Conservation (phyloP, 2,113 vertebrate species). For the Holacanthus passer region DNA sequence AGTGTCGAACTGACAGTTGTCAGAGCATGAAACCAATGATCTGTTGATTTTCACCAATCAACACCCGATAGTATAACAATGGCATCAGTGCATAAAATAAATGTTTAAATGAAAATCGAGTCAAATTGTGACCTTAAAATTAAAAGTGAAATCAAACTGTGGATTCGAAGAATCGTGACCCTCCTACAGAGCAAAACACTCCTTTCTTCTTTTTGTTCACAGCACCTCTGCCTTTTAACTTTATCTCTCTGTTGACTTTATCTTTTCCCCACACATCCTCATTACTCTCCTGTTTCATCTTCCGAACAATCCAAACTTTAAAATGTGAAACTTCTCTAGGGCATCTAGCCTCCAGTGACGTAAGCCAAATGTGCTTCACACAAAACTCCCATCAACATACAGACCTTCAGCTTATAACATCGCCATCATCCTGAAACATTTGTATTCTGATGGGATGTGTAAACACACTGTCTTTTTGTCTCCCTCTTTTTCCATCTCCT, state of each 20-base stretch:
- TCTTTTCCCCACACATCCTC: constrained; percentile 13
- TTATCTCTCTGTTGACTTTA: constrained; percentile 30
- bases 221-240: constrained; percentile 15
- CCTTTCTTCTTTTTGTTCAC: constrained; percentile 7
- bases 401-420: not conserved
- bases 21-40: too few relatives aligned
- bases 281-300: constrained; percentile 15
- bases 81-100: too few relatives aligned
- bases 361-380: constrained; percentile 6
- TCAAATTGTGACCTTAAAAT: too few relatives aligned
- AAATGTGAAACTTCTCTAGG: not conserved
- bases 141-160: too few relatives aligned
- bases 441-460: not conserved
- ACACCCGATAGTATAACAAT: too few relatives aligned
- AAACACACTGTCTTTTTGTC: not conserved
- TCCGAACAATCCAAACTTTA: not conserved
- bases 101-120: too few relatives aligned
- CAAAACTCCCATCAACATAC: not conserved
- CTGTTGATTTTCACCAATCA: too few relatives aligned
- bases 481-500: not conserved
- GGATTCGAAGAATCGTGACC: too few relatives aligned
- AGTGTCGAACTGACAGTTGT: too few relatives aligned
- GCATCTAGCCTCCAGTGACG: constrained; percentile 13
- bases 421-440: constrained; percentile 5
- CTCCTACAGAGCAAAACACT: constrained; percentile 2